phyloP scores from a whole-genome alignment of 2,888 invertebrate species.

The Drosophila maculinotata region DNA sequence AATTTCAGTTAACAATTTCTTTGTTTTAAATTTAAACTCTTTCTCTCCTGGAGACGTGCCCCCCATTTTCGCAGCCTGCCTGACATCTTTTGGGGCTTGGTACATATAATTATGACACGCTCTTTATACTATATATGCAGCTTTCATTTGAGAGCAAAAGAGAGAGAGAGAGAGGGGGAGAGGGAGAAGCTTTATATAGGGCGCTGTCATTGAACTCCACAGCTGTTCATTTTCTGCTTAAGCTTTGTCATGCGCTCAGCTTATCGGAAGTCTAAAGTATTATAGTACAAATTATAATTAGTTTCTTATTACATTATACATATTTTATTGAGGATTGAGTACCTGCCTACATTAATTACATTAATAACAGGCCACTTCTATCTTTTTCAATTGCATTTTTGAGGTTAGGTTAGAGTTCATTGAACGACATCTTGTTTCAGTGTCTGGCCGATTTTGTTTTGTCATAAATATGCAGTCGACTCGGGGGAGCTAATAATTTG shows the following conservation, averaged over 20 bases:
- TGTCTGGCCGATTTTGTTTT: conserved; percentile 27
- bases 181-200: conserved; percentile 36
- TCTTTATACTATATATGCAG: conserved; percentile 20
- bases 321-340: conserved; percentile 4
- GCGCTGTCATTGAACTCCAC: conserved; percentile 56
- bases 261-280: conserved; percentile 31
- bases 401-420: conserved; percentile 39
- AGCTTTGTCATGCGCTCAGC: conserved; percentile 12
- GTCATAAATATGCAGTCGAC: conserved; percentile 25
- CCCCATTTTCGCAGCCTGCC: too few relatives aligned
- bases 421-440: conserved; percentile 35
- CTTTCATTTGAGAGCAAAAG: not conserved
- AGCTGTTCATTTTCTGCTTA: conserved; percentile 8
- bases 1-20: conserved; percentile 34
- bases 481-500: conserved; percentile 9
- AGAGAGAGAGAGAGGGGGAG: conserved; percentile 5
- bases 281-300: not conserved
- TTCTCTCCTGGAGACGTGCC: conserved; percentile 53
- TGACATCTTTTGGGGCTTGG: conserved; percentile 47
- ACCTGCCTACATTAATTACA: conserved; percentile 3
- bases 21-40: conserved; percentile 54
- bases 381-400: conserved; percentile 17
- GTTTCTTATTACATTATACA: too few relatives aligned
- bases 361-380: conserved; percentile 5
- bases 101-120: conserved; percentile 15